Evolutionary conservation across 2,797 vertebrate genomes (phyloP).

Genomic region (Miichthys miiuy): DNA sequence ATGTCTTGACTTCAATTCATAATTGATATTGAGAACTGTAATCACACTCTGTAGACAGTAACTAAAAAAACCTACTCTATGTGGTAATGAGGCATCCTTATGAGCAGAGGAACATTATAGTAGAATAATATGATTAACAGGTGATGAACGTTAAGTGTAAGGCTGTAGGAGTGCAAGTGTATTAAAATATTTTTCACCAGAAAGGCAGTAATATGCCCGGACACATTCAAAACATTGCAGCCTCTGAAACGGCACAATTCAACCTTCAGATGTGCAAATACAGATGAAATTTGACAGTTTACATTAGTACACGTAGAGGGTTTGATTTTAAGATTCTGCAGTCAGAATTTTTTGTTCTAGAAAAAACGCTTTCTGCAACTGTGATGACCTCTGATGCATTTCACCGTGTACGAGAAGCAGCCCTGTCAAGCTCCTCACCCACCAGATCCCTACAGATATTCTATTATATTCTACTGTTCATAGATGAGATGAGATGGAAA

Average conservation of each 20-base stretch:
- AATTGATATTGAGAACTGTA: neutral
- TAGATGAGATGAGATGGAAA: neutral
- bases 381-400: neutral
- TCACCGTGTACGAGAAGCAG: neutral
- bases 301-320: too few relatives aligned
- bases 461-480: neutral
- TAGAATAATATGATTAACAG: neutral
- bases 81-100: conserved; percentile 1
- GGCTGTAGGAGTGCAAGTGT: conserved; percentile 46
- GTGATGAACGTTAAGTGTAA: neutral
- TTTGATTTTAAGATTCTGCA: neutral
- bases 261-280: neutral
- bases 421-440: neutral
- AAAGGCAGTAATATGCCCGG: neutral
- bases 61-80: neutral
- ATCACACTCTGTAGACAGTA: neutral
- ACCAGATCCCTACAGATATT: neutral
- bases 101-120: neutral
- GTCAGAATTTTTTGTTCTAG: neutral
- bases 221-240: neutral
- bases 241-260: neutral
- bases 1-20: neutral
- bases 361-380: conserved; percentile 8
- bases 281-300: too few relatives aligned
- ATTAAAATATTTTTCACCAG: neutral